Evolutionary conservation across 2,797 vertebrate species (phyloP), one percentile per base, ranked within the genome.

Genomic region (Mareca penelope): DNA sequence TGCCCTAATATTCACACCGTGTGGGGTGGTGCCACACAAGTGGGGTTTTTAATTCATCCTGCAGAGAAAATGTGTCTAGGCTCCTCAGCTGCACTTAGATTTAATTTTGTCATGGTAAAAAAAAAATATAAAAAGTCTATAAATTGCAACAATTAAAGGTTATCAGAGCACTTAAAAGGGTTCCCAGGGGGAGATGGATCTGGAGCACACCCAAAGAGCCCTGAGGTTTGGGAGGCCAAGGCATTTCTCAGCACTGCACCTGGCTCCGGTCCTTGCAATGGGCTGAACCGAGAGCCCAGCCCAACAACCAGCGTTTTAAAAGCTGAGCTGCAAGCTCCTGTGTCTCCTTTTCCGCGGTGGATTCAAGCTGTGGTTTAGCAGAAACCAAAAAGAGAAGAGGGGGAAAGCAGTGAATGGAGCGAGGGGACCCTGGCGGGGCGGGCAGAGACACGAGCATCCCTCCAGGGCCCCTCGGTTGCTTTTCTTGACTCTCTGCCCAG

Each of bases 401-500:
- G 24, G 68, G 12, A 57, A 70, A 68, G 63, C 0, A 10, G 37
- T 35, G 37, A 86, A 76, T 13, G 50, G 35, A 88, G 29, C 0
- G 0, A n/a, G n/a, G 37, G 57, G 77, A 80, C n/a, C 50, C 50
- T 28, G 6, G 15, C 3, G 5, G 3, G 3, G 50, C 0, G 1
- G 85, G 70, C 85, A 93, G 83, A 83, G 72, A 73, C 5, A 1
- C 1, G 1, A 82, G 39, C 15, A 0, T 81, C 93, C 86, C 78
- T 88, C 48, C 73, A 42, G 86, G 95, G 95, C 95, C 93, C 75
- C 92, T 90, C 12, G 0, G 28, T 67, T 93, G 88, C 94, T 95
- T 93, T 87, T 85, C 81, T 93, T 95, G 95, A 73, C 64, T 57
- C 53, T 70, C 78, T 89, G 88, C 93, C 90, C 75, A 75, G 85